A percentile compares a stretch with the other conserved stretches of the same genome.
These are phyloP conservation scores for Tetropium fuscum DNA, from an alignment of 2,888 invertebrate species.

Conservation along the genomic window DNA sequence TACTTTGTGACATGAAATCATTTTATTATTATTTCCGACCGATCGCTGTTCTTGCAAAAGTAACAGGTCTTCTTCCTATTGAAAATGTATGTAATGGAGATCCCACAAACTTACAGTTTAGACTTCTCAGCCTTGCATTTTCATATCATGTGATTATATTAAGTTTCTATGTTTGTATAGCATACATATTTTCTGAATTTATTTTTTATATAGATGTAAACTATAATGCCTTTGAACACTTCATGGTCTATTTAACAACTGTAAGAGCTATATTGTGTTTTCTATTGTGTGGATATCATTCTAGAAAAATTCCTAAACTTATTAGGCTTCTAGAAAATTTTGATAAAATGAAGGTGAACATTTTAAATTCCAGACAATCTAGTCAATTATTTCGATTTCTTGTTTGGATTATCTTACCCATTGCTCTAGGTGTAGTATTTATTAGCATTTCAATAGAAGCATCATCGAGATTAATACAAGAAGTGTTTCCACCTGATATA, in stretches of 20 bases:
- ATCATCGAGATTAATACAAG: background rate
- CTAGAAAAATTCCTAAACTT: constrained; percentile 40
- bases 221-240: background rate
- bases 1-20: constrained; percentile 25
- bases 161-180: constrained; percentile 21
- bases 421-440: constrained; percentile 17
- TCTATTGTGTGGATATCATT: constrained; percentile 32
- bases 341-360: constrained; percentile 32
- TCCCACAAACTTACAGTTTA: constrained; percentile 32
- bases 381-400: background rate
- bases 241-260: constrained; percentile 34
- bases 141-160: constrained; percentile 38
- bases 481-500: background rate
- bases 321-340: constrained; percentile 41
- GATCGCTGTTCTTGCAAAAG: constrained; percentile 42
- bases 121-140: constrained; percentile 33
- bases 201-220: constrained; percentile 8
- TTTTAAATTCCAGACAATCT: constrained; percentile 14
- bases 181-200: constrained; percentile 36
- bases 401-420: constrained; percentile 31
- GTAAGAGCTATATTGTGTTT: constrained; percentile 36
- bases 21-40: constrained; percentile 50
- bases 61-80: constrained; percentile 46
- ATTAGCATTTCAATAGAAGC: background rate
- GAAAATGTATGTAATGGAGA: constrained; percentile 39